These are phyloP conservation scores for Eupelmus urozonus DNA, from an alignment of 2,888 invertebrate species.

Conservation along the genomic window DNA sequence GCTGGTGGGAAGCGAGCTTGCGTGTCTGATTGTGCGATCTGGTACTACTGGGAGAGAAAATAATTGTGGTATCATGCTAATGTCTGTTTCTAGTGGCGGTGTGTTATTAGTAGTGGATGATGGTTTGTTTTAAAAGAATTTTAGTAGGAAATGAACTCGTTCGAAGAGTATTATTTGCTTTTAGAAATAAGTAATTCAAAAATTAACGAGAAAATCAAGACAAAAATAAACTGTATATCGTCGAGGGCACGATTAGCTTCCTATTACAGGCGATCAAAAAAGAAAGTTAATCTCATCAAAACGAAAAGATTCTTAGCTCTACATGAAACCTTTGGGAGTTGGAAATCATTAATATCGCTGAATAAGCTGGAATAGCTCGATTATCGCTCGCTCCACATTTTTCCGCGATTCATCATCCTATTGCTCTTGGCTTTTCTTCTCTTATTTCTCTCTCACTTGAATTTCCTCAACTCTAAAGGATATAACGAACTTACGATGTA, in stretches of 20 bases:
- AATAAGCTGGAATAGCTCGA: constrained; percentile 41
- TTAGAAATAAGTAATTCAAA: too few relatives aligned
- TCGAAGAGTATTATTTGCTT: too few relatives aligned
- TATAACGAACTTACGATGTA: constrained; percentile 12
- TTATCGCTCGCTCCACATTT: constrained; percentile 48
- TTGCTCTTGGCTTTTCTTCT: constrained; percentile 19
- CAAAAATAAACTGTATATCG: background rate
- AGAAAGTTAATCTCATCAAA: background rate
- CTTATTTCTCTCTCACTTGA: constrained; percentile 1
- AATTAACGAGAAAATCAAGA: background rate
- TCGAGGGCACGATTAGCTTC: background rate
- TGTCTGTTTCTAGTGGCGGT: too few relatives aligned
- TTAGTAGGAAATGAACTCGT: too few relatives aligned
- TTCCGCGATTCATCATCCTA: constrained; percentile 41
- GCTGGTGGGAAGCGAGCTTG: too few relatives aligned
- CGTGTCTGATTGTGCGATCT: too few relatives aligned
- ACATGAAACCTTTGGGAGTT: background rate
- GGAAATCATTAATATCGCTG: constrained; percentile 43
- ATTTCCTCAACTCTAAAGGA: background rate
- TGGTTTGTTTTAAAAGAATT: too few relatives aligned
- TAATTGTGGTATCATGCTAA: too few relatives aligned
- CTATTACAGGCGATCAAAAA: constrained; percentile 14
- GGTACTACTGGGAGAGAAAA: too few relatives aligned
- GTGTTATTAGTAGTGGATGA: too few relatives aligned
- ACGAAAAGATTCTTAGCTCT: constrained; percentile 8